A percentile compares a stretch with the other conserved stretches of the same genome.
Conservation (phyloP, 2,113 vertebrate species). For the Sisor rabdophorus region DNA sequence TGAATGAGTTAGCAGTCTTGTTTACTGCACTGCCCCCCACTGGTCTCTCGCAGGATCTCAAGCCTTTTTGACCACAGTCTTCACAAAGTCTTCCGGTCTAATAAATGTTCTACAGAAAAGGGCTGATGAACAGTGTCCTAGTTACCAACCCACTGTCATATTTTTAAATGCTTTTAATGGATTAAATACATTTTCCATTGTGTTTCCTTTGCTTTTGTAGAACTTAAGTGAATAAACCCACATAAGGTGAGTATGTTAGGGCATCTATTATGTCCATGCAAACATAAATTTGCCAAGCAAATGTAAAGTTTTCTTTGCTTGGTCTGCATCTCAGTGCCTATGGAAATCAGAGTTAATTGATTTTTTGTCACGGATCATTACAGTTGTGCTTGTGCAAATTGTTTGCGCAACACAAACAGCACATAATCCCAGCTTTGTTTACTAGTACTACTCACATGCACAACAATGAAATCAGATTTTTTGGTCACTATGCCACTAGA, state of each 20-base stretch:
- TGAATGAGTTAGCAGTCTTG: constrained; percentile 34
- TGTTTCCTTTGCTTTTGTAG: not conserved
- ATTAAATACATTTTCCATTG: constrained; percentile 36
- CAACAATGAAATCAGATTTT: not conserved
- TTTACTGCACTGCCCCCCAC: constrained; percentile 53
- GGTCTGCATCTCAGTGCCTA: not conserved
- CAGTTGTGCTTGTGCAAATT: constrained; percentile 6
- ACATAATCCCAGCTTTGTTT: not conserved
- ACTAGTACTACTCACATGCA: not conserved
- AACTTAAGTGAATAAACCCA: constrained; percentile 14
- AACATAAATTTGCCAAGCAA: constrained; percentile 14
- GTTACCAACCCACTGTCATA: constrained; percentile 19
- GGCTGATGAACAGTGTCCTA: constrained; percentile 29
- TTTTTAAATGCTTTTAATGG: constrained; percentile 31
- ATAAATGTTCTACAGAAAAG: constrained; percentile 27
- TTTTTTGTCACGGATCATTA: constrained; percentile 17
- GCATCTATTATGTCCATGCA: constrained; percentile 1
- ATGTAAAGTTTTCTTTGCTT: constrained; percentile 4
- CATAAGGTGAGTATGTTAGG: constrained; percentile 5
- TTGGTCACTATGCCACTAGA: not conserved
- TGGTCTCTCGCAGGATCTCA: constrained; percentile 43
- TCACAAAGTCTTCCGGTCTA: constrained; percentile 12
- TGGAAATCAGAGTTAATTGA: constrained; percentile 15
- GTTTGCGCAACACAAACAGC: constrained; percentile 4
- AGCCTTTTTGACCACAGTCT: not conserved